These are phyloP conservation scores for Aspiorhynchus laticeps DNA, from an alignment of 2,113 vertebrate genomes.

Conservation along the genomic window DNA sequence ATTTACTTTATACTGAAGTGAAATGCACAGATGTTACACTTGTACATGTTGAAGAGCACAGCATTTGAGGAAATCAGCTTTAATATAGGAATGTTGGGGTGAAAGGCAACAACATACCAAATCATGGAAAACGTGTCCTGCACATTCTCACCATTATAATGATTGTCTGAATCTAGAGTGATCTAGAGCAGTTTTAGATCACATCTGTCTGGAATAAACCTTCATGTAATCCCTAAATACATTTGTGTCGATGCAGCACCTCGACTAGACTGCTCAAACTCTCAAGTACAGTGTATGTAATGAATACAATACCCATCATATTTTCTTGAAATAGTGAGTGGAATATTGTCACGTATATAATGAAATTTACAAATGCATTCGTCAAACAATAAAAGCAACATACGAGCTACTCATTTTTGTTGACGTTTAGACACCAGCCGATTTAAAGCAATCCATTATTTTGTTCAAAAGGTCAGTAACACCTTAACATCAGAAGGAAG, in stretches of 20 bases:
- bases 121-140: background rate
- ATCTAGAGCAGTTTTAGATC: background rate
- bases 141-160: background rate
- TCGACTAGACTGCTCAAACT: background rate
- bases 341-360: background rate
- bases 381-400: background rate
- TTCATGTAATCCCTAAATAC: background rate
- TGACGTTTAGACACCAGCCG: background rate
- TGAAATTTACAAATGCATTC: too few relatives aligned
- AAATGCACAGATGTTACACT: background rate
- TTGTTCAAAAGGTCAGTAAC: background rate
- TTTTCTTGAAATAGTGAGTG: background rate
- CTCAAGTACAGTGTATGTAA: background rate
- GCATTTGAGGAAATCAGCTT: background rate
- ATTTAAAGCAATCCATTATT: background rate
- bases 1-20: background rate
- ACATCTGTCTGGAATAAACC: background rate
- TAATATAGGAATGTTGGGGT: background rate
- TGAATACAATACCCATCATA: background rate
- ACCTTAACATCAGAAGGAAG: background rate
- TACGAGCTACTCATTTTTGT: background rate
- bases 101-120: background rate
- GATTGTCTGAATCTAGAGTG: slow-evolving; percentile 12
- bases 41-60: background rate
- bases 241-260: background rate